phyloP scores from a whole-genome alignment of 2,113 vertebrate species.

The Ramphastos sulfuratus region DNA sequence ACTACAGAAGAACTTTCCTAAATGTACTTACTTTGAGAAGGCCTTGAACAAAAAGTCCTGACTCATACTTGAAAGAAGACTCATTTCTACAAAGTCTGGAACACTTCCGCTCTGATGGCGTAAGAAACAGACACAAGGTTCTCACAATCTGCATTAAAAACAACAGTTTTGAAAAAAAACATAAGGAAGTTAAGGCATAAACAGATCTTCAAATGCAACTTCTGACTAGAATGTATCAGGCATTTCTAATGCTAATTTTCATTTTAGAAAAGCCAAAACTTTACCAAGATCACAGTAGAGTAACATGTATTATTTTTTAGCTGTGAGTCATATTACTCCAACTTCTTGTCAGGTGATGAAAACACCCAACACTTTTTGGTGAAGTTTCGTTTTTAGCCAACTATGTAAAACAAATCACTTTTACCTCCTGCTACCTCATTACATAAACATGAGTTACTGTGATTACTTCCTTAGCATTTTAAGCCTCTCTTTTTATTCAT shows the following conservation, averaged over 20 bases:
- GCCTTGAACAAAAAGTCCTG: slow-evolving; percentile 95
- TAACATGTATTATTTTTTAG: neutral
- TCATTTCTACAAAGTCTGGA: slow-evolving; percentile 90
- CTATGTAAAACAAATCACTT: neutral
- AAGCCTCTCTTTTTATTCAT: neutral
- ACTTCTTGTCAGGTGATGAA: neutral
- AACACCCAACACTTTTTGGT: neutral
- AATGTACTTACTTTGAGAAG: slow-evolving; percentile 88
- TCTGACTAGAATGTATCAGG: neutral
- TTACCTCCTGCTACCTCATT: neutral
- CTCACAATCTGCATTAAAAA: slow-evolving; percentile 87
- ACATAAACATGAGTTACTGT: neutral
- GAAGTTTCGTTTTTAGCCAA: neutral
- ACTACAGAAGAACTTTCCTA: neutral
- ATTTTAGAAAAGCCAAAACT: neutral
- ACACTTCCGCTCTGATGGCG: slow-evolving; percentile 89
- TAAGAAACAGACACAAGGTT: slow-evolving; percentile 94
- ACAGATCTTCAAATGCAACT: neutral
- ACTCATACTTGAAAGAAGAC: slow-evolving; percentile 92
- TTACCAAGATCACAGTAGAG: neutral
- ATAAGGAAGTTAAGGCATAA: neutral
- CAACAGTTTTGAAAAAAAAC: neutral
- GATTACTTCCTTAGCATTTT: neutral
- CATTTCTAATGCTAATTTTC: slow-evolving; percentile 4
- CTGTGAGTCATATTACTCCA: neutral